These are phyloP conservation scores for Cuculus canorus DNA, from an alignment of 2,797 vertebrate genomes.

Conservation along the genomic window DNA sequence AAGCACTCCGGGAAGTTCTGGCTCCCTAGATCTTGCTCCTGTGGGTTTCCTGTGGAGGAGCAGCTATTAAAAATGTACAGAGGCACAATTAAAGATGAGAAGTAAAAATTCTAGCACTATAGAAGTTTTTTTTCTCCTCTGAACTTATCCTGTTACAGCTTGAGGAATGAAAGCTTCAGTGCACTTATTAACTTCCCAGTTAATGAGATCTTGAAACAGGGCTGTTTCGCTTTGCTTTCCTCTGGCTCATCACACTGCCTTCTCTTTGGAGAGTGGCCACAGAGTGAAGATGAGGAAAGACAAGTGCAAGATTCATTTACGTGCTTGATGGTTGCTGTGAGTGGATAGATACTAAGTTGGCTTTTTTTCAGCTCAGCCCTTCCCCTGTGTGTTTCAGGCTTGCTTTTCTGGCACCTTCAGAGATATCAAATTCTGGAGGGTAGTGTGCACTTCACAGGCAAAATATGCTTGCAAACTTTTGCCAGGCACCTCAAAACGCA, in stretches of 20 bases:
- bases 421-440: background rate
- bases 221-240: conserved; percentile 22
- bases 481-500: background rate
- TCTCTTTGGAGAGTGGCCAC: conserved; percentile 59
- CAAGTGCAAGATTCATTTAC: conserved; percentile 29
- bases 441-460: conserved; percentile 7
- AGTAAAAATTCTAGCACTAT: conserved; percentile 2
- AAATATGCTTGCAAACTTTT: conserved; percentile 24
- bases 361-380: conserved; percentile 23
- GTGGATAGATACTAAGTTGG: conserved; percentile 43
- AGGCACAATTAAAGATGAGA: background rate
- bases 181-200: conserved; percentile 58
- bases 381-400: conserved; percentile 24
- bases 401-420: conserved; percentile 40
- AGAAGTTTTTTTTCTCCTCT: background rate
- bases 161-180: conserved; percentile 50
- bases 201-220: conserved; percentile 62
- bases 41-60: background rate
- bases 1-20: conserved; percentile 7
- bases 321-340: conserved; percentile 15
- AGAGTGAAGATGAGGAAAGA: conserved; percentile 29
- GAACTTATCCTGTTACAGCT: conserved; percentile 31
- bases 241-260: conserved; percentile 24
- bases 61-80: conserved; percentile 24
- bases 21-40: conserved; percentile 19